Evolutionary conservation across 2,888 invertebrate genomes (phyloP).

Genomic region (Epirrita christyi): DNA sequence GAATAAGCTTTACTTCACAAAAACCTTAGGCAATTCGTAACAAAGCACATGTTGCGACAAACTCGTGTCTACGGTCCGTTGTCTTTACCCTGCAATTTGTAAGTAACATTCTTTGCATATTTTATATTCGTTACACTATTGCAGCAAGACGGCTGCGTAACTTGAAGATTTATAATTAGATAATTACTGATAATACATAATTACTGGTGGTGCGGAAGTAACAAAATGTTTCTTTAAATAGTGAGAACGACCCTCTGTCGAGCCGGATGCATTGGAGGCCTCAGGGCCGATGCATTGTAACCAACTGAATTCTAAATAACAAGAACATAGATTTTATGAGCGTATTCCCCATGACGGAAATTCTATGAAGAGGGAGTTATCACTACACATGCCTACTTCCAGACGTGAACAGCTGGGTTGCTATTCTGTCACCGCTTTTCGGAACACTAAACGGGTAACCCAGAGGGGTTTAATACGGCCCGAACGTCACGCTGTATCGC

Average conservation of each 20-base stretch:
- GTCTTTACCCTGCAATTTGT: conserved; percentile 36
- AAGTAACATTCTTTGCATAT: conserved; percentile 55
- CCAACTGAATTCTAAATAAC: conserved; percentile 8
- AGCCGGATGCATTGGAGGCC: conserved; percentile 75
- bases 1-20: neutral
- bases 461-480: too few relatives aligned
- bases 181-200: conserved; percentile 57
- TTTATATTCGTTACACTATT: conserved; percentile 50
- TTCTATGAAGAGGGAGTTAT: neutral
- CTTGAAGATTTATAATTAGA: conserved; percentile 52
- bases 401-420: too few relatives aligned
- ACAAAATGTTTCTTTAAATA: conserved; percentile 67
- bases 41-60: conserved; percentile 34
- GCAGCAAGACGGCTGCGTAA: conserved; percentile 54
- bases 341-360: neutral
- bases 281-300: conserved; percentile 48
- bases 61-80: conserved; percentile 35
- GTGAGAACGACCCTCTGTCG: conserved; percentile 76
- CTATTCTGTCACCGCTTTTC: too few relatives aligned
- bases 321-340: neutral
- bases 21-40: conserved; percentile 26
- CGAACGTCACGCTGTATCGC: too few relatives aligned
- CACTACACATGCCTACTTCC: too few relatives aligned
- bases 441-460: too few relatives aligned
- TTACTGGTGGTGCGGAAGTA: conserved; percentile 66